phyloP scores from a whole-genome alignment of 2,888 invertebrate genomes.

The Smittia sp. region DNA sequence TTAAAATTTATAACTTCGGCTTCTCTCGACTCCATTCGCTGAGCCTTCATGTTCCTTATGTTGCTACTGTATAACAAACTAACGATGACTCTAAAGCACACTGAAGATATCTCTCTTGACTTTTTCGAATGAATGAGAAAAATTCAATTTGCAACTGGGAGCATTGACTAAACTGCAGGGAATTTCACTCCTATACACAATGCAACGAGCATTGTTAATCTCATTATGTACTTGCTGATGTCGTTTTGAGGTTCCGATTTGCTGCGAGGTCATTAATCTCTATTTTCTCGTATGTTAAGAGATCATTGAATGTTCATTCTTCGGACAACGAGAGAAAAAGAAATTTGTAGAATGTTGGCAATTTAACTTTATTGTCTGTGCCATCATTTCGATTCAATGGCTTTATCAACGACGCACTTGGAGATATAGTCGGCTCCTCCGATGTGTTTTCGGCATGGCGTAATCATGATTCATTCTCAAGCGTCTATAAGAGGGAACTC shows the following conservation, averaged over 20 bases:
- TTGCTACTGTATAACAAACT: no score
- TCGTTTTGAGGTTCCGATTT: no score
- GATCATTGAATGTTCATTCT: constrained; percentile 2
- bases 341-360: constrained; percentile 6
- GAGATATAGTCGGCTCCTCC: neutral
- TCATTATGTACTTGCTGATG: neutral
- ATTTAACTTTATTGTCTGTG: constrained; percentile 10
- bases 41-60: no score
- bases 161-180: neutral
- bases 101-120: neutral
- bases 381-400: constrained; percentile 14
- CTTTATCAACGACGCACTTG: neutral
- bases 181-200: neutral
- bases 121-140: neutral
- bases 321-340: neutral
- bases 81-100: neutral
- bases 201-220: neutral
- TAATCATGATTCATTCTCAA: constrained; percentile 11
- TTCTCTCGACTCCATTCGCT: neutral
- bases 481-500: neutral
- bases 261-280: neutral
- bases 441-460: neutral
- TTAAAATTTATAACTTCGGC: constrained; percentile 1
- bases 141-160: neutral
- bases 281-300: neutral